phyloP scores from a whole-genome alignment of 2,113 vertebrate genomes.

The Urocolius indicus region DNA sequence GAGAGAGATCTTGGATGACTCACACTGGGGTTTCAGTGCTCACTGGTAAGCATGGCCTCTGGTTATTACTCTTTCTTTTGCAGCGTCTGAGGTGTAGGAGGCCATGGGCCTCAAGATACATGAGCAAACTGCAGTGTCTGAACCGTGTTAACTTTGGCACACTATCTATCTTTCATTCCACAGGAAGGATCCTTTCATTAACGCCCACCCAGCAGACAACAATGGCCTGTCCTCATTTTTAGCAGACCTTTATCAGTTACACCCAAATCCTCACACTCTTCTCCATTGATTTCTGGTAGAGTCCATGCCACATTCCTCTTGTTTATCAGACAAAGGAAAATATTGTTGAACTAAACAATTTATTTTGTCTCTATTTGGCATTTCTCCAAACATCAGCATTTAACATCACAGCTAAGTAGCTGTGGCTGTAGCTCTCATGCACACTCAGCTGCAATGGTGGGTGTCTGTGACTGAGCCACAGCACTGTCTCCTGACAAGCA shows the following conservation, averaged over 20 bases:
- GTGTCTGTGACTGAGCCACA: background rate
- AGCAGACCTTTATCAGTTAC: rapidly evolving
- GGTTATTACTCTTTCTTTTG: background rate
- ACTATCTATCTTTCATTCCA: background rate
- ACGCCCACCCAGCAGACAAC: rapidly evolving
- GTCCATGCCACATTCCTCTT: background rate
- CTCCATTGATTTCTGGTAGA: background rate
- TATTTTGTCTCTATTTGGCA: background rate
- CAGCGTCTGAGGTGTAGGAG: background rate
- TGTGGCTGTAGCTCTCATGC: background rate
- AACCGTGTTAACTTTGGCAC: background rate
- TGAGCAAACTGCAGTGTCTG: background rate
- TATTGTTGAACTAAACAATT: background rate
- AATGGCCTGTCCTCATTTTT: background rate
- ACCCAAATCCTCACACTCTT: background rate
- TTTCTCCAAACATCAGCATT: background rate
- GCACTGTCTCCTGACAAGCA: too few species aligned
- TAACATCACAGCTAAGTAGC: background rate
- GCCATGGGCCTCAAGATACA: background rate
- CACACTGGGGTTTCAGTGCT: rapidly evolving
- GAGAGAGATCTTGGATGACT: background rate
- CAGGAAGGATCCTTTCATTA: background rate
- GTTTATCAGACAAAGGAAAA: background rate
- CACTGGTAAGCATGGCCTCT: background rate
- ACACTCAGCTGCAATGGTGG: background rate